phyloP scores from a whole-genome alignment of 1,140 invertebrate species.

The Zophobas morio region DNA sequence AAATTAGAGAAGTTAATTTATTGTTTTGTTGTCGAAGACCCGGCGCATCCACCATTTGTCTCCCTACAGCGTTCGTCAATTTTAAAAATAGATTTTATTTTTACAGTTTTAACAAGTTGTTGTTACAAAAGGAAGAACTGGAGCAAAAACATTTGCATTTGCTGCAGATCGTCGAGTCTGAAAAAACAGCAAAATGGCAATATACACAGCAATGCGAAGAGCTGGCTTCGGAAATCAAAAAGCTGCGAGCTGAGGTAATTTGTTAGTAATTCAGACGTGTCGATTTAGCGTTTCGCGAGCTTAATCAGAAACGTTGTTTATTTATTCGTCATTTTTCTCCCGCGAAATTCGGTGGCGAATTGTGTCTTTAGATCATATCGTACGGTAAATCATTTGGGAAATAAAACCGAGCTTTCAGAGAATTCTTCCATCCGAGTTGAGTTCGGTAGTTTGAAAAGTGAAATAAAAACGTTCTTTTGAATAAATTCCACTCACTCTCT shows the following conservation, averaged over 20 bases:
- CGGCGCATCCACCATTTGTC: constrained; percentile 26
- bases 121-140: constrained; percentile 92
- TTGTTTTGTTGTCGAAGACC: background rate
- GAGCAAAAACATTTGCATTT: constrained; percentile 95
- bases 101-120: constrained; percentile 91
- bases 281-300: background rate
- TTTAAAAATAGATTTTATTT: constrained; percentile 19
- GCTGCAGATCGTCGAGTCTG: constrained; percentile 92
- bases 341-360: constrained; percentile 15
- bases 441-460: constrained; percentile 25
- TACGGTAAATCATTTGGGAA: constrained; percentile 23
- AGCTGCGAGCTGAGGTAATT: constrained; percentile 87
- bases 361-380: constrained; percentile 19
- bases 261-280: background rate
- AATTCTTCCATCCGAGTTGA: constrained; percentile 17
- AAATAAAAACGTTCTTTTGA: background rate
- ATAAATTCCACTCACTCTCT: constrained; percentile 17
- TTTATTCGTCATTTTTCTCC: background rate
- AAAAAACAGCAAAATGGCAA: constrained; percentile 94
- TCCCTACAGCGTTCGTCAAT: background rate
- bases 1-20: too few relatives aligned
- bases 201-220: constrained; percentile 95
- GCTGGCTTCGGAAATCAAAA: constrained; percentile 89
- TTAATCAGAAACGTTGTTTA: background rate
- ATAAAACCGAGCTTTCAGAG: constrained; percentile 31